Conservation (phyloP, 2,113 vertebrate genomes). For the Cavia porcellus region DNA sequence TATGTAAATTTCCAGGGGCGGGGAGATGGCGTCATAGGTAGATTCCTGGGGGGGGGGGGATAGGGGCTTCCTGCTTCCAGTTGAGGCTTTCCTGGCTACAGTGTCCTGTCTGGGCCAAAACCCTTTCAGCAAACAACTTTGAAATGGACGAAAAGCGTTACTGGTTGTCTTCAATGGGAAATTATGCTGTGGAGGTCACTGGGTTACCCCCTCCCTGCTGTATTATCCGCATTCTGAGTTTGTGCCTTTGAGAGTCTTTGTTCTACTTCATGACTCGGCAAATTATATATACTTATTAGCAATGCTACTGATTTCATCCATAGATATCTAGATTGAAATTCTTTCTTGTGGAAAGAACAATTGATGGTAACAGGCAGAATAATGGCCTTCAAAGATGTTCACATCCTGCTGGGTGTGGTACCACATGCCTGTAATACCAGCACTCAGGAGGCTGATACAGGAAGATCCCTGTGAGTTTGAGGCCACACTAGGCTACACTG, state of each 20-base stretch:
- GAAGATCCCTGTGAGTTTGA: neutral
- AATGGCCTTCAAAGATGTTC: neutral
- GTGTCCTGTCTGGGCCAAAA: too few relatives aligned
- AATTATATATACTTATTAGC: neutral
- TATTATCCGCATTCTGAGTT: neutral
- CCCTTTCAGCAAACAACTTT: neutral
- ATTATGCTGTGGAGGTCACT: neutral
- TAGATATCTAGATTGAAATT: neutral
- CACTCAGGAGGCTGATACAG: neutral
- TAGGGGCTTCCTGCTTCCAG: too few relatives aligned
- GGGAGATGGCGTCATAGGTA: too few relatives aligned
- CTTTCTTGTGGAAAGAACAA: neutral
- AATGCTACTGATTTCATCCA: neutral
- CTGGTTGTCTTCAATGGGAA: neutral
- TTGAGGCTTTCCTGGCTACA: too few relatives aligned
- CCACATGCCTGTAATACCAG: neutral
- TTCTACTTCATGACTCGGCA: neutral
- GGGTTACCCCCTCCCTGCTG: neutral
- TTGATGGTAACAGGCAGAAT: neutral
- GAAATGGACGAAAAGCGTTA: neutral
- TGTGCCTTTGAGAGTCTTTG: neutral
- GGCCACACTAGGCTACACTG: neutral
- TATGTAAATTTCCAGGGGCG: too few relatives aligned
- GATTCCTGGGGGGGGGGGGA: too few relatives aligned
- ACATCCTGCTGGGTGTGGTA: neutral